Percentiles rank a stretch among this genome's conserved stretches.
These are phyloP conservation scores for Actinia equina DNA, from an alignment of 64 coral and sea anemone genomes.

Conservation along the genomic window DNA sequence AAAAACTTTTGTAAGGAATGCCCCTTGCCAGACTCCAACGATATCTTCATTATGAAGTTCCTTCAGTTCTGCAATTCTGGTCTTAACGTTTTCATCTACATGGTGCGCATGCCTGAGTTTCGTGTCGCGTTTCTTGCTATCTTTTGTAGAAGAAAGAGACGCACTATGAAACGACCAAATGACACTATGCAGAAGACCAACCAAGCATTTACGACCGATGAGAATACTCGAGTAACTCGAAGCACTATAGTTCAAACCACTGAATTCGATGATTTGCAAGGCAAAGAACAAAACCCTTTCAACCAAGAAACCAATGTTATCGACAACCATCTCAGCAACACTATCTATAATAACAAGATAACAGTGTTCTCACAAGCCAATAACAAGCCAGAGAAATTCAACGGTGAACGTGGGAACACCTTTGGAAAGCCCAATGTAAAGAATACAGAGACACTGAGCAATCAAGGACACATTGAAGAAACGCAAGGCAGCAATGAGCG, in stretches of 20 bases:
- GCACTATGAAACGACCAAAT: neutral
- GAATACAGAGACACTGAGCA: too few relatives aligned
- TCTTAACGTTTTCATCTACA: neutral
- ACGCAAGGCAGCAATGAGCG: too few relatives aligned
- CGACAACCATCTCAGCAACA: neutral
- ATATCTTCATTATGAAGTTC: constrained; percentile 1
- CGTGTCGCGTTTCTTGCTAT: neutral
- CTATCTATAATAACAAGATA: neutral
- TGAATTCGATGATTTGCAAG: neutral
- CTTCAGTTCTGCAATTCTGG: constrained; percentile 13
- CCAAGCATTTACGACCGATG: neutral
- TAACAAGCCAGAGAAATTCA: too few relatives aligned
- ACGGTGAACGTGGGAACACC: too few relatives aligned
- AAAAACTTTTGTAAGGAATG: neutral
- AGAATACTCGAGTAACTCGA: neutral
- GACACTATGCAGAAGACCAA: neutral
- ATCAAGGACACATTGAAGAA: too few relatives aligned
- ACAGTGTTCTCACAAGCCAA: neutral
- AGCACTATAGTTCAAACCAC: neutral
- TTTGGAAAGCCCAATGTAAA: too few relatives aligned
- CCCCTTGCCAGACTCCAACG: constrained; percentile 9
- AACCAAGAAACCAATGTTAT: neutral
- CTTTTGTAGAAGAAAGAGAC: neutral
- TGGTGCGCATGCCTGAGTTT: constrained; percentile 6
- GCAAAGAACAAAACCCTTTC: neutral